Conservation (phyloP, 1,140 invertebrate species). For the Drosophila azteca region DNA sequence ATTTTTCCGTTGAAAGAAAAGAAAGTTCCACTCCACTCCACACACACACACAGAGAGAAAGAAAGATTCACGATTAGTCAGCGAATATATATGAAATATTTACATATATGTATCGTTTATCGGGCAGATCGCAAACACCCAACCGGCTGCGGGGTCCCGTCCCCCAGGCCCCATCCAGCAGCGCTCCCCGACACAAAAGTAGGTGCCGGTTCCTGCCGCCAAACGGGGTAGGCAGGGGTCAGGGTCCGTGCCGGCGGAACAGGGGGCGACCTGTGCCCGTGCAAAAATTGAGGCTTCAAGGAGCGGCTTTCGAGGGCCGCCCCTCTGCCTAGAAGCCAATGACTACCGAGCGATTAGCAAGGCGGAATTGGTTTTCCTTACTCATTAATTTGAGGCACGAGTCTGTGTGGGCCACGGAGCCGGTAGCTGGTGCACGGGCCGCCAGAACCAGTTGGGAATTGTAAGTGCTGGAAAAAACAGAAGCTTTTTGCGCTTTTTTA, state of each 20-base stretch:
- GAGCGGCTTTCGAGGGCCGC: constrained; percentile 9
- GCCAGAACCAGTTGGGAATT: constrained; percentile 64
- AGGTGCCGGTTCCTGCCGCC: constrained; percentile 57
- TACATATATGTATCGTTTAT: constrained; percentile 15
- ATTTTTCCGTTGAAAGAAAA: constrained; percentile 58
- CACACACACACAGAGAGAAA: no score
- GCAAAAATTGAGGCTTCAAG: constrained; percentile 80
- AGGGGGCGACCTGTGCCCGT: constrained; percentile 80
- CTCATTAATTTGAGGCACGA: constrained; percentile 82
- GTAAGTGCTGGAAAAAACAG: constrained; percentile 3
- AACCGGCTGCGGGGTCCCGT: constrained; percentile 8
- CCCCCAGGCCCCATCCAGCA: constrained; percentile 11
- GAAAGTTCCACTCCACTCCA: constrained; percentile 45
- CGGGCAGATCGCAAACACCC: constrained; percentile 76
- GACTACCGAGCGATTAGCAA: constrained; percentile 76
- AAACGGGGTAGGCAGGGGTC: constrained; percentile 11
- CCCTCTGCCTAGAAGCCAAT: constrained; percentile 76
- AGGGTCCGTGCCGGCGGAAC: neutral
- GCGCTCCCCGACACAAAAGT: constrained; percentile 65
- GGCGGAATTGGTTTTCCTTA: constrained; percentile 82
- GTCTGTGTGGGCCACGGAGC: neutral
- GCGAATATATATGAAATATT: neutral
- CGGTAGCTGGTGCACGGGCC: neutral
- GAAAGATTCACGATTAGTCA: no score
- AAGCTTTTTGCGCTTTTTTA: neutral